phyloP scores from a whole-genome alignment of 2,797 vertebrate genomes.

The Lacerta viridis region DNA sequence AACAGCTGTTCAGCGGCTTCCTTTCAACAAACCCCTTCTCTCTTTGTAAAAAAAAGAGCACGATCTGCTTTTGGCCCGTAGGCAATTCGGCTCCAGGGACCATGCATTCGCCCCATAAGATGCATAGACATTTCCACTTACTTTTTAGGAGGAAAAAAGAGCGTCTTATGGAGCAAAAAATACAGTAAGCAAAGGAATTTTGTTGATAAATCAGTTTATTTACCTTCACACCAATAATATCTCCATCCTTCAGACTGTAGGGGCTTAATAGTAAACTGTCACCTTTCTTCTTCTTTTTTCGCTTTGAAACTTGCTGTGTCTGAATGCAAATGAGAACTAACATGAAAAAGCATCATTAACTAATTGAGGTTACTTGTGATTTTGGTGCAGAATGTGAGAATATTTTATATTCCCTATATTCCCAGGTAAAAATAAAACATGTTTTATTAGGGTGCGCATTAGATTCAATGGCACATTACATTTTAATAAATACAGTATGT shows the following conservation, averaged over 20 bases:
- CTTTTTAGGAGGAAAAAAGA: too few species aligned
- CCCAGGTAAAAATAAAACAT: neutral
- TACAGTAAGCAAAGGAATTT: neutral
- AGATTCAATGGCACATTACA: too few species aligned
- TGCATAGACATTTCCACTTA: too few species aligned
- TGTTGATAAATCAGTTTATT: neutral
- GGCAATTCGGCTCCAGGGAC: too few species aligned
- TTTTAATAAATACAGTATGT: too few species aligned
- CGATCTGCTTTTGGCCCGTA: too few species aligned
- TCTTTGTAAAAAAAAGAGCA: too few species aligned
- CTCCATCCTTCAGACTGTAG: constrained; percentile 92
- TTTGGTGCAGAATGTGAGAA: neutral
- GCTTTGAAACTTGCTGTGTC: constrained; percentile 91
- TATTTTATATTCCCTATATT: neutral
- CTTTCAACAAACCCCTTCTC: too few species aligned
- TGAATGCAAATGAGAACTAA: constrained; percentile 67
- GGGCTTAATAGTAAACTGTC: constrained; percentile 89
- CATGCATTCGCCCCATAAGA: too few species aligned
- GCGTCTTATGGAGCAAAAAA: too few species aligned
- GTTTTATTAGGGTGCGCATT: neutral
- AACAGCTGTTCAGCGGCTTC: too few species aligned
- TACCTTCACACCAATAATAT: constrained; percentile 92
- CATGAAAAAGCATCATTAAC: neutral
- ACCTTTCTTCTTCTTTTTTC: constrained; percentile 89
- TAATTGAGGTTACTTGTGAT: neutral